Base-by-base conservation (phyloP, 2,888 invertebrate genomes). In the Euzetes globulus region DNA sequence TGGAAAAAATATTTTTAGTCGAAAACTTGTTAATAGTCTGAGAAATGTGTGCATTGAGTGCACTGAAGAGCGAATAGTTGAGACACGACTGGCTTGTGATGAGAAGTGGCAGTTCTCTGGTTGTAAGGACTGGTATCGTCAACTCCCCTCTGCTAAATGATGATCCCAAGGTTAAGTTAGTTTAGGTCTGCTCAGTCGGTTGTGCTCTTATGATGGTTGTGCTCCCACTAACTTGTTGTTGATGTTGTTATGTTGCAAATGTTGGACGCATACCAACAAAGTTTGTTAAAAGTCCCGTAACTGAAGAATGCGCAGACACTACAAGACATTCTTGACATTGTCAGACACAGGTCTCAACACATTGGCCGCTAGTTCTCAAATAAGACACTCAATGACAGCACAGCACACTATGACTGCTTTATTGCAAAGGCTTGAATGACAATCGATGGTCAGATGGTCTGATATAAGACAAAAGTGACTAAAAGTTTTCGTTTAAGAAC, bases 91-190 rank as follows among this genome's bases (percentile, higher is more conserved):
- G 13, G n/a, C 58, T 58, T 58, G 19, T 33, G 33, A 33, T 33
- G 33, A 33, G 33, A 33, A 33, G 33, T 33, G 33, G 33, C 33
- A 33, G 33, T 33, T 33, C 58, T 22, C 58, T 58, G 22, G n/a
- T 22, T 58, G 58, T 58, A 22, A 58, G 22, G 22, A 58, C 58
- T 58, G 58, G 58, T 58, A 58, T 58, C 15, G 58, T 58, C n/a
- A 58, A 58, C 58, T 58, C 58, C 58, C 58, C 58, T 22, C 58
- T 58, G 58, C 58, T 58, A 58, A 58, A 58, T 58, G 58, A 58
- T 58, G 58, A 58, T 58, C 58, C 58, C 58, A 58, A 58, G 58
- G 58, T 58, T 58, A 58, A 58, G 58, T 58, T 58, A 22, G 22
- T 58, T 58, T n/a, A 58, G 58, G 58, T 58, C 58, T 58, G 58